phyloP scores from a whole-genome alignment of 2,888 invertebrate species.

The Pseudanteris insignis region DNA sequence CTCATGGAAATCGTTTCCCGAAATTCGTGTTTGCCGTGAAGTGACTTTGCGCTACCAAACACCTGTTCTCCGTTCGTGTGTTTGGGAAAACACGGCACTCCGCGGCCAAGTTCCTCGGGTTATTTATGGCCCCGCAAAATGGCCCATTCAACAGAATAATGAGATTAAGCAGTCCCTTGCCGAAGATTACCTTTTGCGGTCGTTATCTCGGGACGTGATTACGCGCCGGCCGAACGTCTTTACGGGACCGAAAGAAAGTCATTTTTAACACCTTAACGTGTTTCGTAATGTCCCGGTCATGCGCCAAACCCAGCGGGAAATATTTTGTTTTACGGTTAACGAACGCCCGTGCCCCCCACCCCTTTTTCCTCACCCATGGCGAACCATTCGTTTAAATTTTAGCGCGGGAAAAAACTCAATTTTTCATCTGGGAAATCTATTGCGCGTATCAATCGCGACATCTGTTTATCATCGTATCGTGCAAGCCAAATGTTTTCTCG shows the following conservation, averaged over 20 bases:
- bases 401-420: too few relatives aligned
- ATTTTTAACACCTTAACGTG: conserved; percentile 23
- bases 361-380: too few relatives aligned
- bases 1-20: background rate
- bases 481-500: too few relatives aligned
- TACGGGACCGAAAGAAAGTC: conserved; percentile 5
- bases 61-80: conserved; percentile 9
- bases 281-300: conserved; percentile 14
- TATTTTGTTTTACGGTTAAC: conserved; percentile 10
- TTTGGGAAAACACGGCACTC: conserved; percentile 12
- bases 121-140: conserved; percentile 18
- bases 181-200: conserved; percentile 20
- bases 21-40: background rate
- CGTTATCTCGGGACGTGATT: conserved; percentile 29
- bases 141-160: conserved; percentile 19
- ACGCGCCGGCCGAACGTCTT: conserved; percentile 21
- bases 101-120: conserved; percentile 9
- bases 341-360: too few relatives aligned
- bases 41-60: conserved; percentile 4
- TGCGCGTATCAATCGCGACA: too few relatives aligned
- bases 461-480: too few relatives aligned
- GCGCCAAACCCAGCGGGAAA: conserved; percentile 2
- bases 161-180: conserved; percentile 26
- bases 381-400: too few relatives aligned
- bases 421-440: too few relatives aligned